Conservation (phyloP, 1,140 invertebrate genomes). For the Drosophila lacteicornis region DNA sequence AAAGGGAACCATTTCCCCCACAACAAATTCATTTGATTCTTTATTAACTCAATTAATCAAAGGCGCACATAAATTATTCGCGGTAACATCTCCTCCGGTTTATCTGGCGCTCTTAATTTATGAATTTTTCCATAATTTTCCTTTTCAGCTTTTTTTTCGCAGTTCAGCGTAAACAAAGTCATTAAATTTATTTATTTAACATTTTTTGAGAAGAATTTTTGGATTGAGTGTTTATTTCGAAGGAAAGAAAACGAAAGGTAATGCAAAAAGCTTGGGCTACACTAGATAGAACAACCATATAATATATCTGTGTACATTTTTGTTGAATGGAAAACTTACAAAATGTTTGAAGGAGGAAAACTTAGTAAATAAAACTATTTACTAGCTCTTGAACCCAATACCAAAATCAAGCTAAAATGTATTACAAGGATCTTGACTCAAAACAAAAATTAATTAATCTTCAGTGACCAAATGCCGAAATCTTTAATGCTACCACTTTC, state of each 20-base stretch:
- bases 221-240: constrained; percentile 12
- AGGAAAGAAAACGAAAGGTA: background rate
- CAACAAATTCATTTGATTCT: constrained; percentile 4
- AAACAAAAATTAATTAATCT: constrained; percentile 1
- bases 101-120: constrained; percentile 2
- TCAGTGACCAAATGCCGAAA: background rate
- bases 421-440: background rate
- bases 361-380: background rate
- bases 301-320: background rate
- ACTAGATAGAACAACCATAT: background rate
- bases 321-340: background rate
- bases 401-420: background rate
- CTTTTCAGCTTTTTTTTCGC: background rate
- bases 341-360: background rate
- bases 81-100: background rate
- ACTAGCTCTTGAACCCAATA: background rate
- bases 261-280: background rate
- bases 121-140: constrained; percentile 14
- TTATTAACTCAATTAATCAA: constrained; percentile 40
- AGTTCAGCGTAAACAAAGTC: constrained; percentile 1
- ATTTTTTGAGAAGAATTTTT: constrained; percentile 7
- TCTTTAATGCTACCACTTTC: background rate
- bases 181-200: constrained; percentile 18
- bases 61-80: background rate
- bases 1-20: background rate